Percentiles rank a stretch among this genome's conserved stretches.
phyloP scores from a whole-genome alignment of 2,113 vertebrate species.

The Nesoenas mayeri region DNA sequence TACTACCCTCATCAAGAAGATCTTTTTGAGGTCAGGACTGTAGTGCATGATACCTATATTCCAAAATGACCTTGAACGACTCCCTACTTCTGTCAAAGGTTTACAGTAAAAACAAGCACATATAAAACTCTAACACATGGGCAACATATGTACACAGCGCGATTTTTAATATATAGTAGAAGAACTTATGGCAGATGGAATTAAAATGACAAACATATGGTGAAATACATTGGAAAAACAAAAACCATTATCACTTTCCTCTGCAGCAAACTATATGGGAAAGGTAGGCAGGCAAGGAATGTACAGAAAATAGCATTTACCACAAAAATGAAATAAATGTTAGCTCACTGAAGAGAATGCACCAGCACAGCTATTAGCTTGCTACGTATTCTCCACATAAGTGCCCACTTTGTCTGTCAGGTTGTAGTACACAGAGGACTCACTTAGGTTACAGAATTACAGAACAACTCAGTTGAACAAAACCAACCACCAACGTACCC shows the following conservation, averaged over 20 bases:
- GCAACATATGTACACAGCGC: constrained; percentile 38
- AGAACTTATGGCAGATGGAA: constrained; percentile 40
- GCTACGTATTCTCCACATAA: constrained; percentile 31
- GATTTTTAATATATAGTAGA: constrained; percentile 54
- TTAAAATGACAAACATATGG: constrained; percentile 70
- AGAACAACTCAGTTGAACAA: constrained; percentile 65
- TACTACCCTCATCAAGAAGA: constrained; percentile 61
- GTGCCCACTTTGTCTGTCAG: constrained; percentile 59
- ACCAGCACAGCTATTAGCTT: constrained; percentile 43
- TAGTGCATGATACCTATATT: constrained; percentile 54
- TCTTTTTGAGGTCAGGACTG: constrained; percentile 49
- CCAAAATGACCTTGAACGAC: constrained; percentile 62
- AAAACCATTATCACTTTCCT: constrained; percentile 20
- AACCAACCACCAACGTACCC: constrained; percentile 83
- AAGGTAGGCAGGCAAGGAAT: constrained; percentile 19
- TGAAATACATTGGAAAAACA: constrained; percentile 16
- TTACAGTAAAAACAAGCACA: constrained; percentile 30
- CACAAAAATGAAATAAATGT: constrained; percentile 59
- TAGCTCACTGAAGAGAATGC: constrained; percentile 53
- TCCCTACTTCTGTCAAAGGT: constrained; percentile 33
- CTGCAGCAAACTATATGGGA: not conserved
- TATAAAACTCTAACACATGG: constrained; percentile 57
- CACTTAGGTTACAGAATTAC: constrained; percentile 54
- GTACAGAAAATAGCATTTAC: constrained; percentile 41
- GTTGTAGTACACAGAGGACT: constrained; percentile 56